Evolutionary conservation across 2,797 vertebrate species (phyloP).

Genomic region (Gymnoscopelus braueri): DNA sequence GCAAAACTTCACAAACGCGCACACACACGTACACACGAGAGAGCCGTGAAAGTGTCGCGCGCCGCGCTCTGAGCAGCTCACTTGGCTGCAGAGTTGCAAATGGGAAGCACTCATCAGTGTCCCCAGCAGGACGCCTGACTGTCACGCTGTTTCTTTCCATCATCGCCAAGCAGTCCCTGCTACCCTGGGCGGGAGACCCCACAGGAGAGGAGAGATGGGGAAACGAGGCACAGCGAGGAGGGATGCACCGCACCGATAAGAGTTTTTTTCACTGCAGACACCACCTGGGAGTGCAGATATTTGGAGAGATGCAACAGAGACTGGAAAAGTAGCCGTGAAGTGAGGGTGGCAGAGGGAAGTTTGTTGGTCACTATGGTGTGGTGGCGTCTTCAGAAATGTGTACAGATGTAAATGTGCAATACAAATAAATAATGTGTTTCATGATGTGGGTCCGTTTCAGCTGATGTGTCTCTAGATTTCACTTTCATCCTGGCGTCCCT

Average conservation of each 20-base stretch:
- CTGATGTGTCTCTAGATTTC: too few relatives aligned
- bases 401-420: too few relatives aligned
- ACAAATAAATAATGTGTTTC: too few relatives aligned
- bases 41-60: constrained; percentile 51
- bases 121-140: constrained; percentile 77
- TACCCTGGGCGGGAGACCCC: constrained; percentile 55
- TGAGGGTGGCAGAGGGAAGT: constrained; percentile 13
- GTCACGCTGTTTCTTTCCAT: constrained; percentile 84
- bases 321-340: constrained; percentile 3
- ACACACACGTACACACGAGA: constrained; percentile 8
- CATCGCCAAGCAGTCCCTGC: constrained; percentile 63
- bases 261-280: constrained; percentile 21
- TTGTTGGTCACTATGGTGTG: constrained; percentile 6
- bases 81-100: constrained; percentile 80
- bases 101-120: constrained; percentile 83
- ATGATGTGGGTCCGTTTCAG: too few relatives aligned
- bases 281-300: constrained; percentile 15
- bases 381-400: too few relatives aligned
- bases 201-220: constrained; percentile 50
- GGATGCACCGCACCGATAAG: constrained; percentile 12
- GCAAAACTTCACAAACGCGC: constrained; percentile 8
- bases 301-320: constrained; percentile 7
- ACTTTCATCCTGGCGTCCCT: too few relatives aligned
- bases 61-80: constrained; percentile 66
- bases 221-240: not conserved